Percentiles rank a stretch among this genome's conserved stretches.
Conservation (phyloP, 2,113 vertebrate genomes). For the Polypterus bichir region DNA sequence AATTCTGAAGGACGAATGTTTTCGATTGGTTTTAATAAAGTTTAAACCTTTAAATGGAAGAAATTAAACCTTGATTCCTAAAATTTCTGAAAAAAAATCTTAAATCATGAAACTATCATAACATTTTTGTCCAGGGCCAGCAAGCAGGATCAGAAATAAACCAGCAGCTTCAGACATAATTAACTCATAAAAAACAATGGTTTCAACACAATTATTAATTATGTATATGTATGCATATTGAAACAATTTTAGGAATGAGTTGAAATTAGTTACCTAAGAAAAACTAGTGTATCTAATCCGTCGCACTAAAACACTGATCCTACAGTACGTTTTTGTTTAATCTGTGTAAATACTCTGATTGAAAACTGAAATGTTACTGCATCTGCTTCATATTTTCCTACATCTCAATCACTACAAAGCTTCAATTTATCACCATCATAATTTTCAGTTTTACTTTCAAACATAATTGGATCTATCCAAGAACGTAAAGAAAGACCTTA, state of each 20-base stretch:
- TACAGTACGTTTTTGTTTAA: background rate
- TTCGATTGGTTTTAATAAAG: too few species aligned
- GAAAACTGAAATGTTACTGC: background rate
- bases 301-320: background rate
- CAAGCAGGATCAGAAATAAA: too few species aligned
- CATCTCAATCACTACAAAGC: background rate
- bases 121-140: too few species aligned
- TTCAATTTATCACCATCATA: background rate
- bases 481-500: constrained; percentile 31
- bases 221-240: too few species aligned
- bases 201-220: too few species aligned
- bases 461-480: background rate
- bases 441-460: background rate
- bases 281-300: background rate
- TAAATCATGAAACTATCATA: too few species aligned
- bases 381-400: background rate
- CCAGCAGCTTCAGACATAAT: too few species aligned
- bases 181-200: too few species aligned
- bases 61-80: too few species aligned
- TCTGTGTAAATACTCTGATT: background rate
- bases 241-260: background rate
- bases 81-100: too few species aligned
- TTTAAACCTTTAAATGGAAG: too few species aligned
- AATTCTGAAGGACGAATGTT: too few species aligned
- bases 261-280: background rate